Conservation (phyloP, 2,888 invertebrate genomes). For the Drosophila ezoana region DNA sequence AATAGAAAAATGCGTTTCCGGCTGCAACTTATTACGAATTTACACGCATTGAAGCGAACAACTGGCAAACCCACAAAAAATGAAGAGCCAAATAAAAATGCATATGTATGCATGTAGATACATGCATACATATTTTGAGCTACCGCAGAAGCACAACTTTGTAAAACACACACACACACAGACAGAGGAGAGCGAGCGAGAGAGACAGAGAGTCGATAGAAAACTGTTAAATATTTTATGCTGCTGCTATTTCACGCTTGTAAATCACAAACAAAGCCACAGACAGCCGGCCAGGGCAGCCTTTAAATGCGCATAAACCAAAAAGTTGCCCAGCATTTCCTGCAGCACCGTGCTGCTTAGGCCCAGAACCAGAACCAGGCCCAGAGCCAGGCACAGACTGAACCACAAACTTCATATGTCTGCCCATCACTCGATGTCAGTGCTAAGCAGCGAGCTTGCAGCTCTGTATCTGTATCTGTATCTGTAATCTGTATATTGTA, state of each 20-base stretch:
- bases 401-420: constrained; percentile 2
- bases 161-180: constrained; percentile 21
- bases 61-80: constrained; percentile 49
- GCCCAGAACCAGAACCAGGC: background rate
- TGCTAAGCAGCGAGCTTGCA: background rate
- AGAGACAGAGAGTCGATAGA: constrained; percentile 46
- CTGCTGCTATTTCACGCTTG: constrained; percentile 75
- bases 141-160: constrained; percentile 49
- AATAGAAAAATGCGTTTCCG: constrained; percentile 48
- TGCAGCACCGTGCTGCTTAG: constrained; percentile 9
- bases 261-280: constrained; percentile 73
- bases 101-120: constrained; percentile 19
- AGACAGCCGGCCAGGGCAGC: constrained; percentile 50
- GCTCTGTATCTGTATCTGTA: background rate
- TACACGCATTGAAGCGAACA: constrained; percentile 44
- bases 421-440: constrained; percentile 3
- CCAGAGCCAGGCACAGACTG: background rate
- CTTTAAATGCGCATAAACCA: constrained; percentile 46
- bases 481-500: too few relatives aligned
- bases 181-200: constrained; percentile 2
- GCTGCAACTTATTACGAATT: constrained; percentile 62
- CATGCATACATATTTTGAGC: constrained; percentile 37
- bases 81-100: constrained; percentile 23
- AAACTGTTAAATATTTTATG: constrained; percentile 72
- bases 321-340: constrained; percentile 44